phyloP scores from a whole-genome alignment of 2,888 invertebrate genomes.

The Phalangium opilio region DNA sequence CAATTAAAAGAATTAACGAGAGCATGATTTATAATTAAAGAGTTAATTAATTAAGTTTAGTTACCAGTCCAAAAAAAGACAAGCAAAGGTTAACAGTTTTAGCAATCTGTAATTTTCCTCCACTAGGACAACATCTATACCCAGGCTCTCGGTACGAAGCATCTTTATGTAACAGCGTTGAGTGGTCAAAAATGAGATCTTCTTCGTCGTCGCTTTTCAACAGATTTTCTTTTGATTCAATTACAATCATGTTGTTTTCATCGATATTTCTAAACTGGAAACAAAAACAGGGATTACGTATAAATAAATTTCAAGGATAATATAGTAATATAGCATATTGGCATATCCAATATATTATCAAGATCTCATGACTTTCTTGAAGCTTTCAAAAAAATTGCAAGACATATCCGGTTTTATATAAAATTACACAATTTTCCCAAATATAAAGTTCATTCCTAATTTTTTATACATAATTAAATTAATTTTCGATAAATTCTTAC shows the following conservation, averaged over 20 bases:
- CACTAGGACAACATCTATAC: slow-evolving; percentile 17
- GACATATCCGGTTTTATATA: background rate
- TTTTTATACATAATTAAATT: no score
- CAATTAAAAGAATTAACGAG: background rate
- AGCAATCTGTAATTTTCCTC: slow-evolving; percentile 25
- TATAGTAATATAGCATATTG: no score
- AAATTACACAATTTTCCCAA: no score
- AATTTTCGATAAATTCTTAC: background rate
- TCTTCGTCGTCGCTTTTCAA: slow-evolving; percentile 24
- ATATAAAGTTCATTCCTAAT: no score
- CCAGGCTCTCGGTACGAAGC: slow-evolving; percentile 21
- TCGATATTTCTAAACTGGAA: background rate
- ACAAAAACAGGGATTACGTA: no score
- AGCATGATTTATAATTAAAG: background rate
- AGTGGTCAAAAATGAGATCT: slow-evolving; percentile 31
- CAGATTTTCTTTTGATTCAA: background rate
- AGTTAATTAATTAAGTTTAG: no score
- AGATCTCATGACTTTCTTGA: no score
- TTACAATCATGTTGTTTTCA: background rate
- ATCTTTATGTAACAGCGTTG: slow-evolving; percentile 26
- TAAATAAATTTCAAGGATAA: no score
- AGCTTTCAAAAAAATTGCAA: background rate
- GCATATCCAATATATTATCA: no score
- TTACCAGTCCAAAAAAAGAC: slow-evolving; percentile 33
- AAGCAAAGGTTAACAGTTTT: slow-evolving; percentile 31